Evolutionary conservation across 2,888 invertebrate species (phyloP), one percentile per base, ranked within the genome.

Genomic region (Cryptocephalus moraei): DNA sequence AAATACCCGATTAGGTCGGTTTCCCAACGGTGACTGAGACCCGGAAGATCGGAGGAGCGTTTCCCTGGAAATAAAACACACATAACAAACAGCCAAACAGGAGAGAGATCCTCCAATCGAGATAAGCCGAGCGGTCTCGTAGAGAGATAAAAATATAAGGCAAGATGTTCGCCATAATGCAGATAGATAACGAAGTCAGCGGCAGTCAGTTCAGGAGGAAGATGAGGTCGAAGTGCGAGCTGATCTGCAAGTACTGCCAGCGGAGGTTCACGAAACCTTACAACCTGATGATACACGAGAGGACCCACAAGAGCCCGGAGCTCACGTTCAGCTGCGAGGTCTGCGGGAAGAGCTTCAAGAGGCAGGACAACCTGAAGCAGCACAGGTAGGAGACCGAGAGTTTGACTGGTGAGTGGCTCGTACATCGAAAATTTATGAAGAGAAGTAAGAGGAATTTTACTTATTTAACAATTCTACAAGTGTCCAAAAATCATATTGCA

Each of bases 241-340:
- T 92, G 75, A 91, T 96, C 71, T 97, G 96, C 83, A 91, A 91
- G 74, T 96, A 89, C 77, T 97, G 96, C 78, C 90, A 90, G 73
- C 82, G 96, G 67, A 84, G 94, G 72, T 97, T 97, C 79, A 95
- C 93, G 68, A 97, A 97, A 77, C 89, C 91, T 60, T 97, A 97
- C 79, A 97, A 97, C 76, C 80, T 97, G 71, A 85, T 96, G 81
- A 96, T 97, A 66, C 96, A 97, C 79, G 96, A 96, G 73, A 81
- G 95, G 72, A 95, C 94, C 63, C 96, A 97, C 79, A 93, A 93
- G 73, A 92, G 94, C 71, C 87, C 87, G 54, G 95, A 96, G 76
- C 80, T 95, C 66, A 92, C 94, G 48, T 97, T 91, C 76, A 88
- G 91, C 65, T 97, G 96, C 77, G 95, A 96, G 73, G 90, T 95